Percentiles rank a stretch among this genome's conserved stretches.
phyloP scores from a whole-genome alignment of 1,140 invertebrate species.

The Epicauta chinensis region DNA sequence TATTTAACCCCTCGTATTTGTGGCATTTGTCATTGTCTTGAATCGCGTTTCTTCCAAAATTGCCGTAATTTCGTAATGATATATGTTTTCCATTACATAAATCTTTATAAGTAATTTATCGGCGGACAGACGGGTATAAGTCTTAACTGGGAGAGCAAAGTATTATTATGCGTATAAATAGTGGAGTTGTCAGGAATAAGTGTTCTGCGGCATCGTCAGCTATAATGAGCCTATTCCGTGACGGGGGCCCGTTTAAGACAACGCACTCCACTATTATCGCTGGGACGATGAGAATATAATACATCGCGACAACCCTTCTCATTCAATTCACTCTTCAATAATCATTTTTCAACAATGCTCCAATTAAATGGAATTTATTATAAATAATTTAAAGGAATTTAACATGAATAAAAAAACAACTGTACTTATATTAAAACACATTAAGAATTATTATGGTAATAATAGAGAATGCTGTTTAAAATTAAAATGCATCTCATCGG shows the following conservation, averaged over 20 bases:
- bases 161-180: constrained; percentile 57
- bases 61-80: constrained; percentile 39
- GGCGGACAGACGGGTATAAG: constrained; percentile 45
- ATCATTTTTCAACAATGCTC: too few relatives aligned
- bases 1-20: constrained; percentile 30
- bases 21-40: constrained; percentile 36
- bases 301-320: background rate
- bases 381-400: too few relatives aligned
- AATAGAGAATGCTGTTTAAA: too few relatives aligned
- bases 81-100: constrained; percentile 41
- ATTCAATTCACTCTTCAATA: background rate
- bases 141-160: constrained; percentile 45
- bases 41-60: constrained; percentile 33
- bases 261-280: background rate
- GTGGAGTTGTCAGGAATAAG: constrained; percentile 52
- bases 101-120: constrained; percentile 40
- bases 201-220: constrained; percentile 29
- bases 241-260: constrained; percentile 2
- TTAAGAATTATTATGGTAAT: too few relatives aligned
- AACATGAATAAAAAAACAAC: too few relatives aligned
- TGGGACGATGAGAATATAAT: too few relatives aligned
- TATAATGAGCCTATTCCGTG: constrained; percentile 16
- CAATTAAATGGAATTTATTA: too few relatives aligned
- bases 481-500: too few relatives aligned
- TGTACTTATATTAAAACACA: too few relatives aligned